Evolutionary conservation across 2,888 invertebrate genomes (phyloP), one percentile per base, ranked within the genome.

Genomic region (Onthophagus sagittarius): DNA sequence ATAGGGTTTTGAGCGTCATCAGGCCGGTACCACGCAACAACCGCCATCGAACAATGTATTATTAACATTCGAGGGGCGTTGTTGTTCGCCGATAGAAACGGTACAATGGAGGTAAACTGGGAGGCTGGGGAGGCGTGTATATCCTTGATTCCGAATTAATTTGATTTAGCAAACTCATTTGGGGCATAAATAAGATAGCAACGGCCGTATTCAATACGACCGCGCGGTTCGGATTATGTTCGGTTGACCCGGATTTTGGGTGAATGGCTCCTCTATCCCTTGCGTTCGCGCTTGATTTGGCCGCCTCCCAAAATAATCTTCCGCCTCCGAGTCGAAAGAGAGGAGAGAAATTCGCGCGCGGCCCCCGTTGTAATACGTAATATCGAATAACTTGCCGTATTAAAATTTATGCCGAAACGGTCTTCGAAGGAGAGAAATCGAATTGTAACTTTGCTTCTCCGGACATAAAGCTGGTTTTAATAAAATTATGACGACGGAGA

Each of bases 401-500:
- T 74, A 74, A 72, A 74, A 73, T 74, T 76, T 73, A 76, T 71
- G 72, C 72, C 71, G 74, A 63, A 73, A 73, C 33, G 39, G 71
- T 76, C 75, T 77, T 9, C 69, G 75, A 74, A 76, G 76, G 75
- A 63, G 69, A 69, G 74, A 72, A 79, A 76, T 78, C 75, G 76
- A 77, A 77, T 78, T 77, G 74, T 74, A 78, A 76, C 74, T 78
- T 77, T 75, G 75, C 39, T 53, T 53, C 39, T 77, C 74, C 77
- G 73, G 76, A 77, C 78, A 78, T 79, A 81, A 82, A 82, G 80
- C 78, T 77, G 71, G 77, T 79, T 77, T 79, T 81, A 80, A 81
- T 81, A 80, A 81, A 83, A 81, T 83, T 81, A 82, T 79, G 79
- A 79, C 79, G 80, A 78, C 78, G 53, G 9, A 15, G 67, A 62